Evolutionary conservation across 2,797 vertebrate species (phyloP).

Genomic region (Eulemur rubriventer): DNA sequence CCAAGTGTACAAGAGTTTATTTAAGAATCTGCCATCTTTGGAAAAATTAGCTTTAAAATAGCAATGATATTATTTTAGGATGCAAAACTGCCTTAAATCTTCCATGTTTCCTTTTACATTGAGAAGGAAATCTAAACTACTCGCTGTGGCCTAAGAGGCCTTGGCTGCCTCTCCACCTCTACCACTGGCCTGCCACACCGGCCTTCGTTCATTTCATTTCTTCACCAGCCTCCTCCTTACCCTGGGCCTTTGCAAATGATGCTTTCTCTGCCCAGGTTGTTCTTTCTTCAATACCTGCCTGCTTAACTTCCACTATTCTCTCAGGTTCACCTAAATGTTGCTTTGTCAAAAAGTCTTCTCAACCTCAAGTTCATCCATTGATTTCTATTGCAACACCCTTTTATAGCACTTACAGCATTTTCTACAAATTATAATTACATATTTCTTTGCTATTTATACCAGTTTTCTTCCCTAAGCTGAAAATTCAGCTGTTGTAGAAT

Average conservation of each 20-base stretch:
- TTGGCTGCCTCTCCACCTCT: not conserved
- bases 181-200: accelerated
- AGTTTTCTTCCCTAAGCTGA: not conserved
- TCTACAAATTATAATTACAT: not conserved
- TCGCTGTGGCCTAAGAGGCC: not conserved
- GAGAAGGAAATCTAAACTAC: not conserved
- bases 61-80: slow-evolving; percentile 19
- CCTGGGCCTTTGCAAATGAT: not conserved
- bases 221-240: not conserved
- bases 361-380: not conserved
- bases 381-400: not conserved
- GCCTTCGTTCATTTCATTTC: not conserved
- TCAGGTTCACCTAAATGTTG: not conserved
- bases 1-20: slow-evolving; percentile 4
- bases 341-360: not conserved
- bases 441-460: not conserved
- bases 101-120: not conserved
- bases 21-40: slow-evolving; percentile 43
- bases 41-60: slow-evolving; percentile 29
- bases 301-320: not conserved
- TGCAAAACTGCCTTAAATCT: not conserved
- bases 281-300: not conserved
- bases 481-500: not conserved
- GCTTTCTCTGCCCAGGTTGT: not conserved
- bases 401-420: not conserved